A percentile compares a stretch with the other conserved stretches of the same genome.
phyloP scores from a whole-genome alignment of 1,140 invertebrate species.

The Popillia japonica region DNA sequence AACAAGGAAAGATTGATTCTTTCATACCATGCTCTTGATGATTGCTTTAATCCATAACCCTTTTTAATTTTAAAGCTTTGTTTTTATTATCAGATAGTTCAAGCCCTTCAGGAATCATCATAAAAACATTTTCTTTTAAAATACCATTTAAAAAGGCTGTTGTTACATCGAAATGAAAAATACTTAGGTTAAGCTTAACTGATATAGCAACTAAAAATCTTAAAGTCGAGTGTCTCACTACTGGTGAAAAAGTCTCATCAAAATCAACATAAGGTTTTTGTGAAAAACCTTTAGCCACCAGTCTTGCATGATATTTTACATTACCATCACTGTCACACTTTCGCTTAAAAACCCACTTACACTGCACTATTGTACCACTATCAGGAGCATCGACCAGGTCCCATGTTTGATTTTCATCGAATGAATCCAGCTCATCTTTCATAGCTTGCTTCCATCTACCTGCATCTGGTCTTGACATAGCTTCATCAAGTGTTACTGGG shows the following conservation, averaged over 20 bases:
- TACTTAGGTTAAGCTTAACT: no score
- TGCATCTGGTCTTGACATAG: no score
- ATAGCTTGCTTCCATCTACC: conserved; percentile 10
- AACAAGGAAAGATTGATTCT: conserved; percentile 36
- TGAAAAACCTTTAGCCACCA: conserved; percentile 61
- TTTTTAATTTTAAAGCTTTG: conserved; percentile 56
- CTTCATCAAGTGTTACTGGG: no score
- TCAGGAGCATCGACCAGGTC: background rate
- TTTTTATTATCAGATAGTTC: conserved; percentile 41
- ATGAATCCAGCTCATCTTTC: background rate
- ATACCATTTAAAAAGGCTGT: no score
- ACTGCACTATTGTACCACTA: no score
- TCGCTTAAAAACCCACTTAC: conserved; percentile 54
- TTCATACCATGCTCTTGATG: conserved; percentile 51
- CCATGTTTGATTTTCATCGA: conserved; percentile 34
- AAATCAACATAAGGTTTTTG: conserved; percentile 45
- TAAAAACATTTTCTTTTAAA: no score
- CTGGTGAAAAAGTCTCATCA: conserved; percentile 42
- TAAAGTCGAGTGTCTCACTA: conserved; percentile 54
- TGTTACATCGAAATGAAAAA: no score
- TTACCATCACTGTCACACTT: conserved; percentile 54
- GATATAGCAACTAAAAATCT: no score
- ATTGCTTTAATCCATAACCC: conserved; percentile 58
- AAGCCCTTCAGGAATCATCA: conserved; percentile 44
- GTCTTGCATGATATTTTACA: conserved; percentile 58